Evolutionary conservation across 1,140 invertebrate species (phyloP), one percentile per base, ranked within the genome.

Genomic region (Pogonus chalceus): DNA sequence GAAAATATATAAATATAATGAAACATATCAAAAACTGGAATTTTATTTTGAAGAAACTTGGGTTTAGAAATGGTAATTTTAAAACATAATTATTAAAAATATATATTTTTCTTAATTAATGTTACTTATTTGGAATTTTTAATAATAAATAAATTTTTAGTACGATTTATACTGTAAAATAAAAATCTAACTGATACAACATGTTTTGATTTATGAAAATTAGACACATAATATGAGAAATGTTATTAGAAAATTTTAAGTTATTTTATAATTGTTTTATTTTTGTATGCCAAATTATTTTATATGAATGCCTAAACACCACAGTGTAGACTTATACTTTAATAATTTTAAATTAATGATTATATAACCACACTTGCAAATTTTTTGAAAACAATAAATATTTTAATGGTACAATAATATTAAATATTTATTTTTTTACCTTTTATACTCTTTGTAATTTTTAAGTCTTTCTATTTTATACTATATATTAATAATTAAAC

Each of bases 311-410:
- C 37, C 37, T 43, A 43, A 43, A 43, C 37, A 43, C 37, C 37
- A 43, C 37, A 43, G 37, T 43, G 18, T 43, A 43, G 37, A 43
- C 18, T 43, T 16, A 43, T 43, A 43, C 9, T 12, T 10, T 12
- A 43, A 43, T 43, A 12, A 43, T 12, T 43, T 43, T 18, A 43
- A 43, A 12, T 43, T 43, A 18, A 43, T 43, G 9, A 43, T 43
- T 43, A 43, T 43, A 43, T 43, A 43, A 43, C 37, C 37, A 43
- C 37, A 43, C 37, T 31, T 43, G 37, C 37, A 43, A 43, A 43
- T 43, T 43, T 43, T 43, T 43, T 43, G 37, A 43, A 43, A 43
- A 43, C 37, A 43, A 43, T 43, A 43, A 43, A 43, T 43, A 43
- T 43, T 43, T 43, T 43, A 43, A 43, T 43, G 9, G 37, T 43